Evolutionary conservation across 2,888 invertebrate genomes (phyloP), one percentile per base, ranked within the genome.

Genomic region (Eilema depressum): DNA sequence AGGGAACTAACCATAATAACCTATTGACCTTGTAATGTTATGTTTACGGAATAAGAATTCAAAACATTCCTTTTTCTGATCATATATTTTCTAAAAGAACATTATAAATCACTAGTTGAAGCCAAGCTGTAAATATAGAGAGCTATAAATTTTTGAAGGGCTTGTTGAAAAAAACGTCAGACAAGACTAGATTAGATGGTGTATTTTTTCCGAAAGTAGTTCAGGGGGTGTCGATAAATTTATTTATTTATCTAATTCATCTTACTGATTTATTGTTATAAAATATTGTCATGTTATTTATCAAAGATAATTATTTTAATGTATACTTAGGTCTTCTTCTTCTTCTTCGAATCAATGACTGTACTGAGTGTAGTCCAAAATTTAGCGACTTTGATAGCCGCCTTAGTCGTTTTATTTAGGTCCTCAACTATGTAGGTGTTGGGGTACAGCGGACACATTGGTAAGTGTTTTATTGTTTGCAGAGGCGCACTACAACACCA

Each of bases 111-210:
- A n/a, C 53, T n/a, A 53, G 53, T 53, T 53, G 53, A n/a, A n/a
- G n/a, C n/a, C 53, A 53, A 53, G 53, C n/a, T 53, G 53, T 53
- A 53, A 61, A 28, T 28, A 61, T 30, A n/a, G 61, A 61, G 53
- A 61, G 28, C 61, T 26, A 28, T 26, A 61, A 61, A 61, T 61
- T 26, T 26, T 8, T 53, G n/a, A n/a, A 53, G 47, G 47, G 7
- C 47, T 47, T 47, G 20, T 53, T 53, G n/a, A n/a, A 47, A 53
- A n/a, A 53, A 53, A n/a, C 20, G 20, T 20, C 53, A 10, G 53
- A n/a, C 41, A 37, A 41, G 63, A n/a, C 53, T 47, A 47, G 20
- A 47, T 47, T 47, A 47, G 47, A 47, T 20, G n/a, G 1, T 47
- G 10, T 53, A n/a, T 53, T 53, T n/a, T 53, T 53, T 53, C 53